These are phyloP conservation scores for Mobula birostris DNA, from an alignment of 2,113 vertebrate species.

Conservation along the genomic window DNA sequence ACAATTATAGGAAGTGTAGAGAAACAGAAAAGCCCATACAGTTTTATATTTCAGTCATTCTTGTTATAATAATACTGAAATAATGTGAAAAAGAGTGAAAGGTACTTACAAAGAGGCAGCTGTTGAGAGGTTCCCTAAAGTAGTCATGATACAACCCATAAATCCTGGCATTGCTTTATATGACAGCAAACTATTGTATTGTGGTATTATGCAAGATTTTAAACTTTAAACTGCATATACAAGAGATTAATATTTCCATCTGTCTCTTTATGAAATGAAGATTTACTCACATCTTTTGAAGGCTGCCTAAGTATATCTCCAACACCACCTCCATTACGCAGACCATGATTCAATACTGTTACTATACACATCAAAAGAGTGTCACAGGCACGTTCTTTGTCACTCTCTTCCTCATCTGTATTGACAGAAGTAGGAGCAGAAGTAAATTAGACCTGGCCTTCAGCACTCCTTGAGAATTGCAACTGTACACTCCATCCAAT, in stretches of 20 bases:
- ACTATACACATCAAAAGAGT: constrained; percentile 73
- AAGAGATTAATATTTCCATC: neutral
- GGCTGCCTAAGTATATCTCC: constrained; percentile 71
- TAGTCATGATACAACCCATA: neutral
- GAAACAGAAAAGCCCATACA: neutral
- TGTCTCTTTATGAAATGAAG: neutral
- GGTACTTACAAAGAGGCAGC: neutral
- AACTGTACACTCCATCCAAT: neutral
- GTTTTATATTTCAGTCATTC: neutral
- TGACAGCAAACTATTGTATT: neutral
- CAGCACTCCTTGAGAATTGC: neutral
- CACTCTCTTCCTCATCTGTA: constrained; percentile 52
- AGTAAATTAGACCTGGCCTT: neutral
- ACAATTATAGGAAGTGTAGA: neutral
- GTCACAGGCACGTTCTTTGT: constrained; percentile 64
- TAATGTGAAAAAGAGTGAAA: neutral
- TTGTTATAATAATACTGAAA: neutral
- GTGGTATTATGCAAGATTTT: neutral
- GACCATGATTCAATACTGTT: constrained; percentile 70
- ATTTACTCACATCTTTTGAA: constrained; percentile 65
- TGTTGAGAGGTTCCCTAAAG: neutral
- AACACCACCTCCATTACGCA: constrained; percentile 67
- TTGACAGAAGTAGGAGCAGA: neutral
- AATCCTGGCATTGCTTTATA: neutral
- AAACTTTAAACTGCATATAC: neutral